Base-by-base conservation (phyloP, 2,797 vertebrate species). In the Hozukius guyotensis region DNA sequence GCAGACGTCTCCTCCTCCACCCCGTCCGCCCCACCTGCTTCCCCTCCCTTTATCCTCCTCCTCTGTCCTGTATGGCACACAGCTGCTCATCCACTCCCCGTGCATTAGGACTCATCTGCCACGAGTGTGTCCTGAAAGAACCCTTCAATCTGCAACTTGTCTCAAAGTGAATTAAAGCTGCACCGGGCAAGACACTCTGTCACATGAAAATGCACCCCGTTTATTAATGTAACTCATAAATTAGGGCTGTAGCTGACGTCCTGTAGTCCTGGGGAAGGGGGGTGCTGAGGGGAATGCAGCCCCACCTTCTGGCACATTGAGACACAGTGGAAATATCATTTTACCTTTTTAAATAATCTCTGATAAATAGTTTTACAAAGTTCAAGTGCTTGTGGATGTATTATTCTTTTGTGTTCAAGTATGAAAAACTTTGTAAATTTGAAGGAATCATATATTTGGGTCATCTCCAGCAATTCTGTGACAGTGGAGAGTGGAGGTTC, bases 1-100 rank as follows among this genome's bases (percentile, higher is more conserved):
- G 90, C 89, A 93, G 85, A 88, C 73, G 42, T 90, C 89, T 90
- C 83, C 87, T 88, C 84, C 88, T 91, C 89, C 88, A 84, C 75
- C 88, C 86, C 34, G 65, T 87, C 85, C n/a, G 72, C 80, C 75
- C 88, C 91, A 91, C 92, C 90, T 92, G 91, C 91, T 87, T 85
- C 83, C 85, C 87, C 87, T 91, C 90, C 85, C 63, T 29, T 82
- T 74, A 73, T 90, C 92, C 66, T 85, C 84, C 84, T 91, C 83
- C 80, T 84, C 87, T 78, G 81, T 87, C 87, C 90, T 89, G 80
- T 73, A 72, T 74, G 85, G 72, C 79, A 83, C 89, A 87, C 90
- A 94, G 91, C 91, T 94, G 93, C 89, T 92, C 72, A 80, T 82
- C 77, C 82, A 80, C 84, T 84, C 74, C 77, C 77, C 68, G 27